Evolutionary conservation across 2,888 invertebrate species (phyloP).

Genomic region (Orthosia incerta): DNA sequence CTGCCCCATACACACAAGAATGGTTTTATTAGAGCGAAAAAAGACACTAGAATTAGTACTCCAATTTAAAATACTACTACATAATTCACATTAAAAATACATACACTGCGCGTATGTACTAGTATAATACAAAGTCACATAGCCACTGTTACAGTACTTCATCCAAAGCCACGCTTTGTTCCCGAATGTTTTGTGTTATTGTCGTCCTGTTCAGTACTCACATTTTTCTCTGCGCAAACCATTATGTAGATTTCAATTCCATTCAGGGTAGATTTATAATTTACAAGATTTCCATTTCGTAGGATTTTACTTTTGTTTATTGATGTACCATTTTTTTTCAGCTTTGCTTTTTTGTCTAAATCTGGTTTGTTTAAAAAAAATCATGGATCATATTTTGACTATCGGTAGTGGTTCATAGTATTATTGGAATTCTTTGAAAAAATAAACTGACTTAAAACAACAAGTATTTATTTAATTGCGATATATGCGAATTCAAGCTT

Average conservation of each 20-base stretch:
- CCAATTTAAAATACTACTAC: not conserved
- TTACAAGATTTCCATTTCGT: constrained; percentile 68
- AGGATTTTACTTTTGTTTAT: constrained; percentile 62
- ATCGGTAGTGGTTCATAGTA: not conserved
- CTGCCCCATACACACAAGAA: too few relatives aligned
- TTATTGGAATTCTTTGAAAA: not conserved
- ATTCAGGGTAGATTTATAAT: constrained; percentile 71
- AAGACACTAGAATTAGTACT: too few relatives aligned
- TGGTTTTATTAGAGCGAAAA: too few relatives aligned
- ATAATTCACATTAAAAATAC: not conserved
- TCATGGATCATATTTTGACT: not conserved
- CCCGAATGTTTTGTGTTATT: constrained; percentile 64
- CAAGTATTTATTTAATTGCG: not conserved
- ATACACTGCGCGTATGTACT: not conserved
- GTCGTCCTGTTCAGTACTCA: constrained; percentile 63
- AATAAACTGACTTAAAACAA: not conserved
- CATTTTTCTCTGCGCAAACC: constrained; percentile 64
- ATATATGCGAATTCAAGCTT: not conserved
- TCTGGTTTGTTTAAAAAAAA: not conserved
- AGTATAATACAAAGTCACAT: constrained; percentile 33
- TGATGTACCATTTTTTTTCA: constrained; percentile 43
- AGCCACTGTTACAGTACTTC: constrained; percentile 38
- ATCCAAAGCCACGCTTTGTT: constrained; percentile 64
- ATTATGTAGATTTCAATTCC: constrained; percentile 71
- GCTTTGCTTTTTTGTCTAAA: constrained; percentile 3